A percentile compares a stretch with the other conserved stretches of the same genome.
phyloP scores from a whole-genome alignment of 1,140 invertebrate genomes.

The Temnothorax nylanderi region DNA sequence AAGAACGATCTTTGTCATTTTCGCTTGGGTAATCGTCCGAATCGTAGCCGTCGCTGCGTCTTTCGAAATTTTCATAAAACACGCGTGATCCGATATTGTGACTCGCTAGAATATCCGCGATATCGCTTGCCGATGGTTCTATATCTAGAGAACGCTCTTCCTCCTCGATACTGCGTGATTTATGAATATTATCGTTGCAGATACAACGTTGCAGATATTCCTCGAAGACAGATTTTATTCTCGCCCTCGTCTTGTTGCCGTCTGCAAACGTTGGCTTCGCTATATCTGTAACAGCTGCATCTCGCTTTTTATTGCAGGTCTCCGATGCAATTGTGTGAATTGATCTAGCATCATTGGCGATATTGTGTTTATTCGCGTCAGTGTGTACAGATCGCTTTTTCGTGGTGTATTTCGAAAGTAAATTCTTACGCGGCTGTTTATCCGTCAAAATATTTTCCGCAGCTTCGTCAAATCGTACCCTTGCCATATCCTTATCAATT shows the following conservation, averaged over 20 bases:
- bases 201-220: constrained; percentile 60
- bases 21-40: neutral
- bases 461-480: neutral
- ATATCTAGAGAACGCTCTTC: neutral
- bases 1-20: neutral
- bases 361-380: neutral
- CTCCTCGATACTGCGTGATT: neutral
- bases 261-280: neutral
- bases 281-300: neutral
- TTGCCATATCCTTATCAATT: neutral
- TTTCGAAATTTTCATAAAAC: constrained; percentile 36
- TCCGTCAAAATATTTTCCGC: neutral
- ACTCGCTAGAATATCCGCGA: constrained; percentile 54
- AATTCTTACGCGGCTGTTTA: neutral
- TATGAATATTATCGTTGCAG: constrained; percentile 17
- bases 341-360: neutral
- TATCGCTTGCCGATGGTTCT: constrained; percentile 1
- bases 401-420: neutral
- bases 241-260: neutral
- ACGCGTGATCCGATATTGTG: constrained; percentile 54
- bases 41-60: neutral
- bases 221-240: constrained; percentile 46
- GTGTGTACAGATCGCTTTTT: neutral
- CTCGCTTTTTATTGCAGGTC: neutral
- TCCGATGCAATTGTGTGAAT: neutral